Evolutionary conservation across 2,113 vertebrate genomes (phyloP).

Genomic region (Boleophthalmus pectinirostris): DNA sequence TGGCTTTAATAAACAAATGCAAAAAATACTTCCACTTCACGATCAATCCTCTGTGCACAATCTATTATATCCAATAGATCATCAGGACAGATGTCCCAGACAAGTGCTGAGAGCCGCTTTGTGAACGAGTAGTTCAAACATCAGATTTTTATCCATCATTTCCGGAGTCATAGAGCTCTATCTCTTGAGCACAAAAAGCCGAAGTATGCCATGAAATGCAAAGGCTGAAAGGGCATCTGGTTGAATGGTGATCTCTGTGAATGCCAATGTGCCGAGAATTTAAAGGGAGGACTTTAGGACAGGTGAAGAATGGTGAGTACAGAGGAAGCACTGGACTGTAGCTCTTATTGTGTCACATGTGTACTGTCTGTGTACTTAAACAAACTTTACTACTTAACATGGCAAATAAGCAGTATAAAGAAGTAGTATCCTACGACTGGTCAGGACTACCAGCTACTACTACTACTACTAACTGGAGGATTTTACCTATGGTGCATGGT

Average conservation of each 20-base stretch:
- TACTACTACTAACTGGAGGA: no score
- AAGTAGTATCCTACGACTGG: no score
- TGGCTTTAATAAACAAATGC: conserved; percentile 38
- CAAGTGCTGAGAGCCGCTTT: conserved; percentile 3
- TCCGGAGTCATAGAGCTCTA: conserved; percentile 9
- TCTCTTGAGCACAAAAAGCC: neutral
- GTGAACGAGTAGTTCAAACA: conserved; percentile 16
- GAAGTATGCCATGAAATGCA: neutral
- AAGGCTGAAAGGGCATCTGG: conserved; percentile 18
- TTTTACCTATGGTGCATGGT: no score
- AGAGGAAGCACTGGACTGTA: neutral
- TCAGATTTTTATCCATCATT: conserved; percentile 31
- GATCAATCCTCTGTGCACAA: conserved; percentile 25
- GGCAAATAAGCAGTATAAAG: no score
- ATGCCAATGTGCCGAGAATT: neutral
- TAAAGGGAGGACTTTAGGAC: neutral
- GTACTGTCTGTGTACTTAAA: no score
- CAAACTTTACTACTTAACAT: no score
- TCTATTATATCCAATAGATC: neutral
- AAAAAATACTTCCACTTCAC: conserved; percentile 22
- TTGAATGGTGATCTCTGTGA: neutral
- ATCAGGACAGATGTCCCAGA: neutral
- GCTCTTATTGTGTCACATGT: no score
- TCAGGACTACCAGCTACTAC: no score
- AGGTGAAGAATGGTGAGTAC: conserved; percentile 21